These are phyloP conservation scores for Puma concolor DNA, from an alignment of 2,113 vertebrate genomes.

Conservation along the genomic window DNA sequence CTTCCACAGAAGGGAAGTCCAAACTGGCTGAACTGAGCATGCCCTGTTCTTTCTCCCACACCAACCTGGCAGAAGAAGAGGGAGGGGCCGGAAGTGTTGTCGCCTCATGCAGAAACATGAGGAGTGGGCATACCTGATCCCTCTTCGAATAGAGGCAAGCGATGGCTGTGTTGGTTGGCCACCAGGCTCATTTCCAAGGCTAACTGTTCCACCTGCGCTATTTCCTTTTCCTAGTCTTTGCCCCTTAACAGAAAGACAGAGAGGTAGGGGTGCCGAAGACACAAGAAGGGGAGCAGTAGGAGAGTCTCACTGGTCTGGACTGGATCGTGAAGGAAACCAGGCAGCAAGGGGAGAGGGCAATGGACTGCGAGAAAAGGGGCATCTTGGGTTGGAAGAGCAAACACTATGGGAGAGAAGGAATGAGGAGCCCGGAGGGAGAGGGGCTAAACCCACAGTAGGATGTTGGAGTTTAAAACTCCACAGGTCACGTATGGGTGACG, in stretches of 20 bases:
- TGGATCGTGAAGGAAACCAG: not conserved
- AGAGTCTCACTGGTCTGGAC: not conserved
- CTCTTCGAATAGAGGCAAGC: not conserved
- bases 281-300: not conserved
- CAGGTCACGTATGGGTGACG: not conserved
- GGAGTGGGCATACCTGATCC: not conserved
- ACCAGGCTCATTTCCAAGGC: not conserved
- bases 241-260: not conserved
- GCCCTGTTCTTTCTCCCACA: not conserved
- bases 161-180: not conserved
- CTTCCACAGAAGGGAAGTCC: not conserved
- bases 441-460: not conserved
- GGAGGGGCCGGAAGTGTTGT: not conserved
- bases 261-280: not conserved
- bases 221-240: not conserved
- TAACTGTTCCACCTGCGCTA: not conserved
- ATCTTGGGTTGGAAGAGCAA: not conserved
- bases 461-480: not conserved
- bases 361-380: not conserved
- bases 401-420: not conserved
- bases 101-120: rapidly evolving
- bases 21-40: not conserved
- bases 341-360: not conserved
- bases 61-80: not conserved
- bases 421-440: not conserved